These are phyloP conservation scores for Eulithis testata DNA, from an alignment of 2,888 invertebrate genomes.

Conservation along the genomic window DNA sequence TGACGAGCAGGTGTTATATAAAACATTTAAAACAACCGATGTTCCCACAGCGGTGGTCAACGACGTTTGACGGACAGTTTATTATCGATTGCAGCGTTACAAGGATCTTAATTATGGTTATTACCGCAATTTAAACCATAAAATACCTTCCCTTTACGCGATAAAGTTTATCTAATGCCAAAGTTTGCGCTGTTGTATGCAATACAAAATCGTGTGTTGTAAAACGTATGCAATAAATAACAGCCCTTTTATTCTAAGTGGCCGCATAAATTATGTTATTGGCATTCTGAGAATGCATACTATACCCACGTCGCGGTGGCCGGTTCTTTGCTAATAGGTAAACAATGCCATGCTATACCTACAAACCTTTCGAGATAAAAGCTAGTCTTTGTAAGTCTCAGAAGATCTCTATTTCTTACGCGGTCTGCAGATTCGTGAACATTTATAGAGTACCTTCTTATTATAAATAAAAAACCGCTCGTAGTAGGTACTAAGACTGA, in stretches of 20 bases:
- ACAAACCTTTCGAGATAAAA: constrained; percentile 4
- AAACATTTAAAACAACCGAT: constrained; percentile 4
- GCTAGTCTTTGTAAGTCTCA: neutral
- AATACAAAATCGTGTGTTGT: too few relatives aligned
- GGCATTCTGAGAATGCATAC: constrained; percentile 33
- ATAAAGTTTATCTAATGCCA: constrained; percentile 11
- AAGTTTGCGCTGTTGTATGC: constrained; percentile 16
- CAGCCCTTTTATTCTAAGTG: constrained; percentile 46
- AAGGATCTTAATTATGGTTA: constrained; percentile 54
- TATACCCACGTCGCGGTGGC: constrained; percentile 21
- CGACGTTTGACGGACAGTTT: neutral
- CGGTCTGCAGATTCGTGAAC: neutral
- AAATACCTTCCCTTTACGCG: too few relatives aligned
- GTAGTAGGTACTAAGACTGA: neutral
- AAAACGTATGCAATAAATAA: constrained; percentile 28
- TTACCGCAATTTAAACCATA: constrained; percentile 36
- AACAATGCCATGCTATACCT: constrained; percentile 5
- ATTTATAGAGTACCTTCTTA: too few relatives aligned
- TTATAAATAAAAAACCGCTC: neutral
- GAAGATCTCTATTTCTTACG: neutral
- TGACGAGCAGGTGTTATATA: too few relatives aligned
- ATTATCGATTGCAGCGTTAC: constrained; percentile 38
- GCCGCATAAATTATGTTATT: constrained; percentile 23
- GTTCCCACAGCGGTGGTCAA: constrained; percentile 3
- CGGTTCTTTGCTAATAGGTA: constrained; percentile 15